Base-by-base conservation (phyloP, 2,888 invertebrate genomes). In the Anthrax anthrax region DNA sequence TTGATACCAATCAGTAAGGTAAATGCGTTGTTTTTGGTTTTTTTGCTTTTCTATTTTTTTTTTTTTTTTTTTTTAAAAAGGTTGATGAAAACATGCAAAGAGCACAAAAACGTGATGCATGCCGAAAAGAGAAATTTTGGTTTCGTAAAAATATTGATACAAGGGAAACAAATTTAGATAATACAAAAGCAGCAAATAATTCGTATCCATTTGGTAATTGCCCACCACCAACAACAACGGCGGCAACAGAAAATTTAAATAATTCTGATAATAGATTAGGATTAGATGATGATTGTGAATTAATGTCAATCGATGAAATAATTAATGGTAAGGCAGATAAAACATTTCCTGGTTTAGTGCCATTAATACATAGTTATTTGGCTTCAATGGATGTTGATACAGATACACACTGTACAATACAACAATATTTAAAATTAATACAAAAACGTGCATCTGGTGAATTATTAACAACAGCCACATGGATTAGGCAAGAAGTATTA, bases 1-100 rank as follows among this genome's bases (percentile, higher is more conserved):
- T 77, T 98, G 44, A 90, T 97, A 69, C 98, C 98, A 14, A 95
- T 99, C 55, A 95, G 94, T 60, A 94, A 92, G 78, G 87, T 86
- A 55, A 57, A 43, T 14, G 14, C 2, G 3, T 29, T 17, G n/a
- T 10, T 34, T 17, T 38, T 51, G 43, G 38, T 37, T 14, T 13
- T 5, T 36, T 10, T 10, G 3, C 13, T 42, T 42, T 18, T 23
- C 6, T 37, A 3, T 37, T 37, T 17, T 16, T 17, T 18, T 41
- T 18, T 41, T 38, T 39, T 23, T 39, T 32, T 43, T 34, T 36
- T 43, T 51, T 29, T 36, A 17, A 38, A 42, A 52, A 78, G 78
- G 84, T 90, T 44, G 92, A 96, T 63, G 95, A 96, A 70, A 98
- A 98, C 67, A 94, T 99, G 92, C 81, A 84, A 60, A 84, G 81